Percentiles rank a stretch among this genome's conserved stretches.
Conservation (phyloP, 2,888 invertebrate species). For the Synanthedon tipuliformis region DNA sequence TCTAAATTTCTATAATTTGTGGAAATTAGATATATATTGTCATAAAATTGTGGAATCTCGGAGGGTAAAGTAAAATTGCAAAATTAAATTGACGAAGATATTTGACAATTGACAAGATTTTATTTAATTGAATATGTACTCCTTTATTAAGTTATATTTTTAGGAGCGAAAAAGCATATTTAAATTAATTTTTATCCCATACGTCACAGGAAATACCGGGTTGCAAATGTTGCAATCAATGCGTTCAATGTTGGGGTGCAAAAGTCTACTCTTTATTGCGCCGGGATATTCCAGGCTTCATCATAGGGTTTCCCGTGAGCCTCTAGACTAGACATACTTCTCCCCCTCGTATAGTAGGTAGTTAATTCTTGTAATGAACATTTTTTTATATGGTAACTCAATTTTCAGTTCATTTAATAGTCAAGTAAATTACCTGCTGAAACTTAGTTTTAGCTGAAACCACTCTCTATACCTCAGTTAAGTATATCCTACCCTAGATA, state of each 20-base stretch:
- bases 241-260: conserved; percentile 29
- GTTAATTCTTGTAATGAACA: conserved; percentile 20
- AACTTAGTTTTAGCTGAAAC: no score
- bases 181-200: conserved; percentile 12
- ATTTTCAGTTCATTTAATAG: neutral
- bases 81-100: no score
- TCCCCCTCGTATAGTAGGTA: conserved; percentile 11
- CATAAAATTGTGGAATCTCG: no score
- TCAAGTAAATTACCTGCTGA: neutral
- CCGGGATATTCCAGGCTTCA: conserved; percentile 46
- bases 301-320: conserved; percentile 55
- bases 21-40: no score
- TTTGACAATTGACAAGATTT: no score
- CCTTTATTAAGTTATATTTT: no score
- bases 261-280: conserved; percentile 26
- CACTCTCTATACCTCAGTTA: neutral
- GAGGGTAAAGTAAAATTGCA: no score
- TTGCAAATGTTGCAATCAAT: conserved; percentile 32
- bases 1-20: no score
- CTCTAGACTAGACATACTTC: conserved; percentile 20
- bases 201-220: conserved; percentile 49
- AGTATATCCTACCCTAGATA: neutral
- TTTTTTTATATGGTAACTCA: conserved; percentile 23
- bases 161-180: neutral
- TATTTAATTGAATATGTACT: no score